Evolutionary conservation across 2,113 vertebrate genomes (phyloP), one percentile per base, ranked within the genome.

Genomic region (Calypte anna): DNA sequence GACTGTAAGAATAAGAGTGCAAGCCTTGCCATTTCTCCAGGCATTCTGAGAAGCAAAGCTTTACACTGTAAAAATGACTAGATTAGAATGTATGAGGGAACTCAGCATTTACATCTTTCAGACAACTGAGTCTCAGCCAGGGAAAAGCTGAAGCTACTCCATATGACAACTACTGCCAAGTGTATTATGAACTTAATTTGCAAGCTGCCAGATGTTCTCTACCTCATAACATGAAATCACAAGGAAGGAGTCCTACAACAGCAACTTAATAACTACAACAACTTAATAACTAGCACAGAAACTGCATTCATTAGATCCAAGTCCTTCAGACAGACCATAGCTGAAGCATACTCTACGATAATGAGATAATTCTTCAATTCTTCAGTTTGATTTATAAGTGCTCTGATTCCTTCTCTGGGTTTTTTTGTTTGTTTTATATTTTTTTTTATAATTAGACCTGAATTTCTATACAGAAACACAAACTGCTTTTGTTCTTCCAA

Each of bases 241-340:
- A 86, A 54, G 33, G 18, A 78, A 48, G 10, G 19, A 83, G 53
- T 91, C 64, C 64, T 43, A 81, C 43, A 86, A 81, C 5, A 84
- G 33, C 0, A 0, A 85, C 36, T 38, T 38, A 38, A 38, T 38
- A 38, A 38, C 36, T 0, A 0, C 21, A 59, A 72, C 31, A 61
- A 61, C 44, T 90, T 64, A 33, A 64, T 86, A 0, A 24, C 48
- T 46, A 74, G 57, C 53, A 82, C 12, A 70, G 53, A 40, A 82
- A 50, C 40, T 62, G 22, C 17, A 19, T 33, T 31, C 33, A 63
- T 76, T 79, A 88, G 36, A 31, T 87, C 70, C 27, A 19, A 85
- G 21, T 54, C 31, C 75, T 87, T 73, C 67, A 76, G 44, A 72
- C 28, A 89, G 44, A 82, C 6, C 8, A 16, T 19, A 96, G 75